Percentiles rank a stretch among this genome's conserved stretches.
Evolutionary conservation across 2,113 vertebrate species (phyloP).

Genomic region (Ophiodon elongatus): DNA sequence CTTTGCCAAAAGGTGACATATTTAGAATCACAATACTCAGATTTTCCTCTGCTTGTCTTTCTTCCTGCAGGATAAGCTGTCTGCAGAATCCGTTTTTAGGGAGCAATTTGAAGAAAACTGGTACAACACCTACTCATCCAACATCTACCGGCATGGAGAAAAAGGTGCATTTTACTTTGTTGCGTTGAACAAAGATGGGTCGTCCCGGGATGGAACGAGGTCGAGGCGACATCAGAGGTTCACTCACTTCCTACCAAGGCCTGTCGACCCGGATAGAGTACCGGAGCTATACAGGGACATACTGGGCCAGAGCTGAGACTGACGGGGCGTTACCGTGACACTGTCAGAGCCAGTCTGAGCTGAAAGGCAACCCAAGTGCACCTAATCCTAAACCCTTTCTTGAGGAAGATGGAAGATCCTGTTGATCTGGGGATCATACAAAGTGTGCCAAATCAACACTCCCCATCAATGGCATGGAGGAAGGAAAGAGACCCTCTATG

Average conservation of each 20-base stretch:
- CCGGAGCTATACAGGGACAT: constrained; percentile 98
- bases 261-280: constrained; percentile 97
- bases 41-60: constrained; percentile 27
- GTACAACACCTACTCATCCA: constrained; percentile 99
- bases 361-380: constrained; percentile 47
- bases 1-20: constrained; percentile 35
- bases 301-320: constrained; percentile 95
- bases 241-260: constrained; percentile 98
- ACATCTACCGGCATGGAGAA: constrained; percentile 97
- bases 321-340: background rate
- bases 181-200: constrained; percentile 97
- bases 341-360: constrained; percentile 30
- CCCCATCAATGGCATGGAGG: constrained; percentile 38
- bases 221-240: constrained; percentile 98
- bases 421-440: constrained; percentile 45
- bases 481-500: constrained; percentile 38
- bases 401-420: constrained; percentile 38
- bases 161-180: constrained; percentile 95
- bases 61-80: constrained; percentile 91
- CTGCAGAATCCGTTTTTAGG: constrained; percentile 95
- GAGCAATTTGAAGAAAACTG: constrained; percentile 99
- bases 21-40: constrained; percentile 29
- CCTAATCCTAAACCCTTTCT: background rate
- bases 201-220: constrained; percentile 92
- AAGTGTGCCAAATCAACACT: constrained; percentile 50